Evolutionary conservation across 2,888 invertebrate genomes (phyloP).

Genomic region (Myathropa florea): DNA sequence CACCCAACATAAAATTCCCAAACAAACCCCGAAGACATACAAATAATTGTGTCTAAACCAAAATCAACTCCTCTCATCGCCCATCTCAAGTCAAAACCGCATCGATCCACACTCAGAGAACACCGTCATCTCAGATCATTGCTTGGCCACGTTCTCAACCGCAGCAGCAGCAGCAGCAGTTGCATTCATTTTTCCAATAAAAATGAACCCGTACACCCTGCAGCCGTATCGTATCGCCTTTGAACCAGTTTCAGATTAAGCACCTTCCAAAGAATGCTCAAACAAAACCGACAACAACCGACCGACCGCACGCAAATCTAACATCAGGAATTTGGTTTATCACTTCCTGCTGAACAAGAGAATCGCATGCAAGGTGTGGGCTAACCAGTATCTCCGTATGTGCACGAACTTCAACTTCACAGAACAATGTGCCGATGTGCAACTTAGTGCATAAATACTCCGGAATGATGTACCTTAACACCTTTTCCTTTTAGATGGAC

Average conservation of each 20-base stretch:
- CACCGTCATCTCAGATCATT: no score
- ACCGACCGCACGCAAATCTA: constrained; percentile 52
- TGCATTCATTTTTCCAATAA: no score
- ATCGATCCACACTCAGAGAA: no score
- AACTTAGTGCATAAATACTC: constrained; percentile 47
- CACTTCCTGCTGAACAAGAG: constrained; percentile 48
- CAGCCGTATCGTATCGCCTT: constrained; percentile 18
- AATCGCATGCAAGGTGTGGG: constrained; percentile 47
- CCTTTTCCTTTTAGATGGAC: constrained; percentile 43
- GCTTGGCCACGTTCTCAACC: no score
- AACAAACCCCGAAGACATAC: background rate
- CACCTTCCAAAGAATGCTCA: constrained; percentile 31
- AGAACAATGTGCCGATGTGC: constrained; percentile 30
- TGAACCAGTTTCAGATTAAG: constrained; percentile 51
- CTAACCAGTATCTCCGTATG: constrained; percentile 13
- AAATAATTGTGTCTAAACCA: constrained; percentile 11
- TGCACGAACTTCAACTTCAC: background rate
- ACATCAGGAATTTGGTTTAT: constrained; percentile 36
- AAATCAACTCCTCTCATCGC: no score
- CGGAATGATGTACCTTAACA: constrained; percentile 34
- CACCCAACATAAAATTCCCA: background rate
- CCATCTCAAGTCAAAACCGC: no score
- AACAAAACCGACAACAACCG: background rate
- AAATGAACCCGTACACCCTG: background rate
- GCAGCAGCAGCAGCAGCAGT: no score